Percentiles rank a stretch among this genome's conserved stretches.
phyloP scores from a whole-genome alignment of 2,113 vertebrate species.

The Excalfactoria chinensis region DNA sequence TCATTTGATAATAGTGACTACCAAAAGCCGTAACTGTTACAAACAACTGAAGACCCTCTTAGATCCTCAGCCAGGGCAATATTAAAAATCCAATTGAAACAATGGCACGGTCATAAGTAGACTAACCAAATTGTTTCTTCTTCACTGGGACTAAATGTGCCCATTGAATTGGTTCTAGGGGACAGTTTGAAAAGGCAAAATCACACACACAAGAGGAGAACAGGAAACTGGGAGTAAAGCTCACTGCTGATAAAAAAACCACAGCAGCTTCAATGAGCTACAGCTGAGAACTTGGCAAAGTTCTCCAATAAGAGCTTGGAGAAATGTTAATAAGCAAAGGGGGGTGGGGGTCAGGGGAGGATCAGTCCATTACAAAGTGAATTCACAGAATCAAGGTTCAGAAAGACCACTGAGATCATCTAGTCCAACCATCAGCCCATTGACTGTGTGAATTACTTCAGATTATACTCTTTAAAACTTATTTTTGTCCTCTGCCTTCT shows the following conservation, averaged over 20 bases:
- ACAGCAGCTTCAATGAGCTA: conserved; percentile 22
- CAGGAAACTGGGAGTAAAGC: background rate
- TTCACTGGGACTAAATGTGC: background rate
- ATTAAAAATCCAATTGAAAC: conserved; percentile 14
- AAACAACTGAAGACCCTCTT: background rate
- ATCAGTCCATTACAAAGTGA: conserved; percentile 36
- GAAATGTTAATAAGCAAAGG: conserved; percentile 39
- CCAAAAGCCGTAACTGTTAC: background rate
- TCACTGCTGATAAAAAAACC: conserved; percentile 29
- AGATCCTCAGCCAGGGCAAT: background rate
- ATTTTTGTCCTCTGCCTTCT: conserved; percentile 27
- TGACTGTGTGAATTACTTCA: conserved; percentile 58
- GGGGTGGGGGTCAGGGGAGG: background rate
- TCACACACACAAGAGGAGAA: background rate
- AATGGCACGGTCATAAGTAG: background rate
- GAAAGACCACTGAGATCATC: no score
- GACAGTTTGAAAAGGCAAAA: background rate
- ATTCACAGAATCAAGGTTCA: background rate
- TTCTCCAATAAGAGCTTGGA: conserved; percentile 5
- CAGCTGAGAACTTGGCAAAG: conserved; percentile 63
- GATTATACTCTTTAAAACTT: conserved; percentile 53
- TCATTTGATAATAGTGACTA: background rate
- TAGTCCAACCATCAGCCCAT: no score
- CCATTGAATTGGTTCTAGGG: background rate
- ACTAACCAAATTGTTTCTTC: background rate